These are phyloP conservation scores for Ectropis grisescens DNA, from an alignment of 1,140 invertebrate species.

Conservation along the genomic window DNA sequence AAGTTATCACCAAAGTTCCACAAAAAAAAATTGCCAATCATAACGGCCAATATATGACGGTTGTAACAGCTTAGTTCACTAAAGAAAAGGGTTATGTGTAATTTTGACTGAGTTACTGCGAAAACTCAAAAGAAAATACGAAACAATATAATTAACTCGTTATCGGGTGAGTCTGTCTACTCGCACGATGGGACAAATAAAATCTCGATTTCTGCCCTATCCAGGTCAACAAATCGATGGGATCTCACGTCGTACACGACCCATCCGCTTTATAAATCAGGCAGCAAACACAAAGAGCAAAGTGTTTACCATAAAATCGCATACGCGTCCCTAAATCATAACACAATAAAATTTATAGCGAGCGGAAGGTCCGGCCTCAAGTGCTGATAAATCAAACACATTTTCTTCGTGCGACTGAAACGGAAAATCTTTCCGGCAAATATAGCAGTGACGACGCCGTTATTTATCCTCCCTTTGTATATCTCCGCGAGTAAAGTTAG, in stretches of 20 bases:
- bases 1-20: too few species aligned
- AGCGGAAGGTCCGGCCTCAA: slow-evolving; percentile 64
- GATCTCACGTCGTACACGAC: slow-evolving; percentile 20
- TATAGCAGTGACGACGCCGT: slow-evolving; percentile 34
- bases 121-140: too few species aligned
- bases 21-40: too few species aligned
- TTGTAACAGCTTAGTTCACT: too few species aligned
- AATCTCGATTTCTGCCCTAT: too few species aligned
- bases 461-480: slow-evolving; percentile 34
- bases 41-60: too few species aligned
- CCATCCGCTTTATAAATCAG: slow-evolving; percentile 32
- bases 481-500: slow-evolving; percentile 4
- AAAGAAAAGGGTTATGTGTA: too few species aligned
- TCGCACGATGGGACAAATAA: too few species aligned
- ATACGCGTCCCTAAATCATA: slow-evolving; percentile 62
- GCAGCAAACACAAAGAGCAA: slow-evolving; percentile 49
- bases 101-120: too few species aligned
- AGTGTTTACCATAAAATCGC: slow-evolving; percentile 67
- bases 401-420: slow-evolving; percentile 56
- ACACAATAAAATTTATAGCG: slow-evolving; percentile 68
- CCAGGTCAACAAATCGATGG: too few species aligned
- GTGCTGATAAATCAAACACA: slow-evolving; percentile 65
- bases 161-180: too few species aligned
- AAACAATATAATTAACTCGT: too few species aligned
- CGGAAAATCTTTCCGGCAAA: slow-evolving; percentile 56